Evolutionary conservation across 2,888 invertebrate genomes (phyloP), one percentile per base, ranked within the genome.

Genomic region (Limnephilus rhombicus): DNA sequence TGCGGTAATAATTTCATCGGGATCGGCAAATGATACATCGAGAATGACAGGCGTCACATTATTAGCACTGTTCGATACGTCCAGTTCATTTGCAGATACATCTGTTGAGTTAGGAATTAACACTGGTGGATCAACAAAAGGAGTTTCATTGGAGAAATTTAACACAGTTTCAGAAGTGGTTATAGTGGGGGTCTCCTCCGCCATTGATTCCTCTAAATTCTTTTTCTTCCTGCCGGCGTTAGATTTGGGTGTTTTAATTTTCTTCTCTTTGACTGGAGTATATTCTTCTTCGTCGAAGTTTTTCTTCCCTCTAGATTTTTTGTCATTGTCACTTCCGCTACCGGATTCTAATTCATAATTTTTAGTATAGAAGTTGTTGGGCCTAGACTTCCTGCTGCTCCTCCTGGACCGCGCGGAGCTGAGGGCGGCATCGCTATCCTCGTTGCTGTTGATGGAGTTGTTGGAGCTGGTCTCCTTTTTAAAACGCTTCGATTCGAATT

Each of bases 271-370:
- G 18, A 49, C 89, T n/a, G 92, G 92, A n/a, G 88, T 91, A 80
- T 92, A 92, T 34, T 92, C 92, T 29, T 92, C 92, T 45, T 92
- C 92, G 5, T 88, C 29, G 29, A 80, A 41, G 9, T 82, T 85
- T 15, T n/a, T 34, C n/a, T 81, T 81, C 29, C 49, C 81, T 53
- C 68, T 87, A 3, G 80, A 45, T 11, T 31, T n/a, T 80, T 89
- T 89, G n/a, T 89, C 91, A 41, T 82, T 80, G n/a, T 93, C 92
- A 31, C 92, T 91, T 7, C 85, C 93, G 68, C 91, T 92, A 29
- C 80, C 92, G 11, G 92, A 93, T 29, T 91, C 92, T 13, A 91
- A 81, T 81, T 92, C 90, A 34, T 53, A 92, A 34, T 92, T 92
- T 68, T 68, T 68, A 1, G 90, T 87, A 29, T 89, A 91, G 53